A percentile compares a stretch with the other conserved stretches of the same genome.
phyloP scores from a whole-genome alignment of 2,113 vertebrate species.

The Pogona vitticeps region DNA sequence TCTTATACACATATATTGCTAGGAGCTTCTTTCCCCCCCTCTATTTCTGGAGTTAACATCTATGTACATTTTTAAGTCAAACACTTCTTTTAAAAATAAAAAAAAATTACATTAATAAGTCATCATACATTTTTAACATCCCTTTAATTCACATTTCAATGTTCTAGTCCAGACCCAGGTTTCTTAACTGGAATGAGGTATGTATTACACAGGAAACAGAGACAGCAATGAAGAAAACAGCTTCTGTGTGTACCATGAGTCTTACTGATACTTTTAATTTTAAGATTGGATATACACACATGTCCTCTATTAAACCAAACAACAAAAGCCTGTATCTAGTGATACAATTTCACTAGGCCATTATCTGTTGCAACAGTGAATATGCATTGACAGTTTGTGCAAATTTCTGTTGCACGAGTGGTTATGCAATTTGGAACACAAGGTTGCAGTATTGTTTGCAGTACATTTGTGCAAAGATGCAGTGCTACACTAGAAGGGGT shows the following conservation, averaged over 20 bases:
- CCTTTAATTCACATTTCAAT: slow-evolving; percentile 5
- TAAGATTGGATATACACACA: neutral
- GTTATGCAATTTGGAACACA: too few relatives aligned
- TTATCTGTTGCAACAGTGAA: too few relatives aligned
- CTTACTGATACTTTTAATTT: neutral
- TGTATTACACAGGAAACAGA: slow-evolving; percentile 12
- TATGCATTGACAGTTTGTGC: too few relatives aligned
- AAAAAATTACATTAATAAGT: neutral
- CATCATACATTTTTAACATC: neutral
- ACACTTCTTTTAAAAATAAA: neutral
- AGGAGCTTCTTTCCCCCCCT: slow-evolving; percentile 3
- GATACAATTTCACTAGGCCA: too few relatives aligned
- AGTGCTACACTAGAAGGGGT: too few relatives aligned
- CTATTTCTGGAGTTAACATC: neutral
- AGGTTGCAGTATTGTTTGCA: too few relatives aligned
- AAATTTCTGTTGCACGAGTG: too few relatives aligned
- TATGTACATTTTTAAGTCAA: neutral
- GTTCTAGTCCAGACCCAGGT: neutral
- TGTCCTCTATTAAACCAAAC: neutral
- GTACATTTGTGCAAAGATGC: too few relatives aligned
- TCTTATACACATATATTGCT: neutral
- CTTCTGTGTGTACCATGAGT: too few relatives aligned
- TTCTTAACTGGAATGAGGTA: neutral
- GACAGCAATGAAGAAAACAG: slow-evolving; percentile 10
- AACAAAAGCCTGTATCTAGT: neutral